Evolutionary conservation across 92 coral and sea anemone genomes (phyloP), one percentile per base, ranked within the genome.

Genomic region (Scolanthus callimorphus): DNA sequence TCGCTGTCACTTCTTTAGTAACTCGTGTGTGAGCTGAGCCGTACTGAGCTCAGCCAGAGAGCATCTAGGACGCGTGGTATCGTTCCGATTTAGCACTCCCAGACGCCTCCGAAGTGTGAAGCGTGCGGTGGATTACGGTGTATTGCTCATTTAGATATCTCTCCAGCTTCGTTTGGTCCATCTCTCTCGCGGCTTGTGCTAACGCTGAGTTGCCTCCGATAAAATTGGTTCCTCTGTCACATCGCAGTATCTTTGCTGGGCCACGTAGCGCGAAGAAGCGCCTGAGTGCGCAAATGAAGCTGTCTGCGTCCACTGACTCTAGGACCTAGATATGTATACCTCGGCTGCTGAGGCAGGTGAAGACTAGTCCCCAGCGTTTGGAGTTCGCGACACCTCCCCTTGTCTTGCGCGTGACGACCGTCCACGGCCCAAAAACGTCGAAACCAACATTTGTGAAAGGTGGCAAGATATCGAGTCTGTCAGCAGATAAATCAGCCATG

Each of bases 351-450:
- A n/a, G n/a, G n/a, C n/a, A n/a, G n/a, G n/a, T n/a, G n/a, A n/a
- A n/a, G n/a, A n/a, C n/a, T n/a, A n/a, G n/a, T n/a, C n/a, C n/a
- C n/a, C n/a, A n/a, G 4, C 76, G 46, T 28, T 57, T 69, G 20
- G 58, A 27, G 39, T 47, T 57, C 8, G 43, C 27, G 0, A 59
- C 30, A 9, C 55, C 68, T 12, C 76, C 76, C 45, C 69, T 25
- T 9, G 31, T 17, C 59, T 24, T n/a, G n/a, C n/a, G n/a, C n/a
- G n/a, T n/a, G n/a, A n/a, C n/a, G n/a, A n/a, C n/a, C n/a, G n/a
- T n/a, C 76, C 59, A 69, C 1, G 76, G 76, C 2, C 76, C 59
- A 39, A 69, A 59, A 0, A 69, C 76, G 12, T 69, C 76, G 21
- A 69, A 24, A 1, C 73, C 73, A 12, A 66, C 73, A 46, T 54